Conservation (phyloP, 2,113 vertebrate genomes). For the Pangasianodon gigas region DNA sequence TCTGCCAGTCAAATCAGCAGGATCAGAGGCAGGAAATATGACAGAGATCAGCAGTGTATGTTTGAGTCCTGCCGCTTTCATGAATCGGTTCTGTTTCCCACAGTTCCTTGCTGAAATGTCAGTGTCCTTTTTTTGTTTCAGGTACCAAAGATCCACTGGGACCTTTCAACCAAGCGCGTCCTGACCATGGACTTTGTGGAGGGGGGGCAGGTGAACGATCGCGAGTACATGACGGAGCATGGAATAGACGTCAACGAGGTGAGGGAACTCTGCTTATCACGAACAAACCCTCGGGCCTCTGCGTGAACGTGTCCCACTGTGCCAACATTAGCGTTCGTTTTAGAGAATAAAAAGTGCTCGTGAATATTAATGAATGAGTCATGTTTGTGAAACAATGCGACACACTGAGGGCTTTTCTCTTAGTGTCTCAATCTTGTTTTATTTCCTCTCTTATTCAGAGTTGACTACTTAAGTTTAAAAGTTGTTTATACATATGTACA, state of each 20-base stretch:
- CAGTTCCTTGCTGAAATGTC: not conserved
- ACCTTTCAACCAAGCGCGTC: constrained; percentile 88
- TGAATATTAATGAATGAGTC: constrained; percentile 36
- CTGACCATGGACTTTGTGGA: constrained; percentile 96
- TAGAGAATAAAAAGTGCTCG: not conserved
- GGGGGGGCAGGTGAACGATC: constrained; percentile 93
- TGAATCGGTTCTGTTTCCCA: not conserved
- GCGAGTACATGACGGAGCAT: constrained; percentile 86
- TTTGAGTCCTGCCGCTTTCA: not conserved
- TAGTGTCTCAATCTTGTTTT: not conserved
- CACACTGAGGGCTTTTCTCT: not conserved
- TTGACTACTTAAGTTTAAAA: not conserved
- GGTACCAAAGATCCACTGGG: constrained; percentile 93
- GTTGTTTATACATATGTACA: not conserved
- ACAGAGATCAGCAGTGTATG: not conserved
- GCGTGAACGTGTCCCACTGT: not conserved
- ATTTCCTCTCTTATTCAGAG: not conserved
- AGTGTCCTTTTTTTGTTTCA: constrained; percentile 55
- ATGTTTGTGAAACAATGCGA: not conserved
- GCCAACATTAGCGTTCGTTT: not conserved
- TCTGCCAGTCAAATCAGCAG: constrained; percentile 13
- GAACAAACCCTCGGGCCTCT: not conserved
- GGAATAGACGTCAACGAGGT: constrained; percentile 90
- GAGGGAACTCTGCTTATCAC: constrained; percentile 18
- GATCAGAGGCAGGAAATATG: not conserved